Conservation (phyloP, 1,140 invertebrate genomes). For the Cryptotermes secundus region DNA sequence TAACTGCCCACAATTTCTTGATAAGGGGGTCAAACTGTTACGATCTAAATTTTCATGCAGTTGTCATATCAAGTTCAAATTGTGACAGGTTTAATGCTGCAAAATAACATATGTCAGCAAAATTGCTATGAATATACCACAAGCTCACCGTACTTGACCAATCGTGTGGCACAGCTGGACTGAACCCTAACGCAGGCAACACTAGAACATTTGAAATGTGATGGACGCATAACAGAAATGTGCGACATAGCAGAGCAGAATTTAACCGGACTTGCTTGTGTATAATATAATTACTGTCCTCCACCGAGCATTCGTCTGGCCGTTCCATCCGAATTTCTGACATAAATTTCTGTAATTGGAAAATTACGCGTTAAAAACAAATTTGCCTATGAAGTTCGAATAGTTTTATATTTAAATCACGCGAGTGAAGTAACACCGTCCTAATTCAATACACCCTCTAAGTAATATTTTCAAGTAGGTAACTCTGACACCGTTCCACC, state of each 20-base stretch:
- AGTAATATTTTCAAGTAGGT: too few species aligned
- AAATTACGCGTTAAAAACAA: too few species aligned
- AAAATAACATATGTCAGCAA: constrained; percentile 1
- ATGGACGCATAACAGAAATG: neutral
- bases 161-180: neutral
- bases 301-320: neutral
- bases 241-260: neutral
- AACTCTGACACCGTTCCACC: too few species aligned
- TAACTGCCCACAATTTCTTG: too few species aligned
- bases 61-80: neutral
- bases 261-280: neutral
- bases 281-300: neutral
- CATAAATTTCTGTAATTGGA: too few species aligned
- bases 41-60: neutral
- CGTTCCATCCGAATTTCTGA: too few species aligned
- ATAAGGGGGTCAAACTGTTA: too few species aligned
- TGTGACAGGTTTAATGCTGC: neutral
- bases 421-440: too few species aligned
- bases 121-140: neutral
- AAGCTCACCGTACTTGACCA: neutral
- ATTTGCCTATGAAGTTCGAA: too few species aligned
- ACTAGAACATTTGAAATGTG: neutral
- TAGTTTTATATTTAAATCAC: too few species aligned
- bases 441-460: too few species aligned
- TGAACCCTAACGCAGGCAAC: neutral